phyloP scores from a whole-genome alignment of 2,797 vertebrate species.

The Pipistrellus pipistrellus region DNA sequence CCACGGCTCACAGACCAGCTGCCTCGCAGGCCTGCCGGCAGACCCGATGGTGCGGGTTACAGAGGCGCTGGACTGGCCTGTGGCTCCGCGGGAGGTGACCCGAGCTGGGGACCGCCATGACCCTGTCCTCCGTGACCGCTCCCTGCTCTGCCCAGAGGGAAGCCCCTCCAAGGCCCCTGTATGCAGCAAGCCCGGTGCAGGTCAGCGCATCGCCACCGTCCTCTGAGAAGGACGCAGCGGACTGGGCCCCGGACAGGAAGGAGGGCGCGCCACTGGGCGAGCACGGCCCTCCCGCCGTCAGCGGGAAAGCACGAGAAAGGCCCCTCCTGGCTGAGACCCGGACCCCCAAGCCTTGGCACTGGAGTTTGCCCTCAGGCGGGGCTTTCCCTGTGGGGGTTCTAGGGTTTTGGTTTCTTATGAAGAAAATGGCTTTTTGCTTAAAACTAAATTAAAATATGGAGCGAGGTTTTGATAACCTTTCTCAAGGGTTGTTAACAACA shows the following conservation, averaged over 20 bases:
- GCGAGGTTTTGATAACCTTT: constrained; percentile 10
- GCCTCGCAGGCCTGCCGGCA: constrained; percentile 39
- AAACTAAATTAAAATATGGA: constrained; percentile 33
- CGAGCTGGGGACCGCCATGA: neutral
- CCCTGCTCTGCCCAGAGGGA: neutral
- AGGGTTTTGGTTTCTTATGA: neutral
- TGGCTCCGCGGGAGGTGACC: neutral
- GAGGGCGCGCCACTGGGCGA: neutral
- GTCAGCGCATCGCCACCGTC: neutral
- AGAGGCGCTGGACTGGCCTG: neutral
- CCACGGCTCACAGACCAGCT: constrained; percentile 74
- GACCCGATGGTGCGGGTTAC: neutral
- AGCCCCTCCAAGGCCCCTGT: neutral
- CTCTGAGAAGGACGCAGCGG: neutral
- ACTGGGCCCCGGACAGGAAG: neutral
- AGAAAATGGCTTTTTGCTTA: constrained; percentile 54
- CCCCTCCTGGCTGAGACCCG: neutral
- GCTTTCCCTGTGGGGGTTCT: neutral
- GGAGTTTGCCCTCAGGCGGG: neutral
- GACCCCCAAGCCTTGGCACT: neutral
- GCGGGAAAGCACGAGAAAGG: neutral
- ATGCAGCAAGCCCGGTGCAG: neutral
- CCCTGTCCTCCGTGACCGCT: neutral
- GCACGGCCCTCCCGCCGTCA: neutral
- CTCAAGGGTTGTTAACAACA: constrained; percentile 55